phyloP scores from a whole-genome alignment of 2,113 vertebrate genomes.

The Empidonax traillii region DNA sequence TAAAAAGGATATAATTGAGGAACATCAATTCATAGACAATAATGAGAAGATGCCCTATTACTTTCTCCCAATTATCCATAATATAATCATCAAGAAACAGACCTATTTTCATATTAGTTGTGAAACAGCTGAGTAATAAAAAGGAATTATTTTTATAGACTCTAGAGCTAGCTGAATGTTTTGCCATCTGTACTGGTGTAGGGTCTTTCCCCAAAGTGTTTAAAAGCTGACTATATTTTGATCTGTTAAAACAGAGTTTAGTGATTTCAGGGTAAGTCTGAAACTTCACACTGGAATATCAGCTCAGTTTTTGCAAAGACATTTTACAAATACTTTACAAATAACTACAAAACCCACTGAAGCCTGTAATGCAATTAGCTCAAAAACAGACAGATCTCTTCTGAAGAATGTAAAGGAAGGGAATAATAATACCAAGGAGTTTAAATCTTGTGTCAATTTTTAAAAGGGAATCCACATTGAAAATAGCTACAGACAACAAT shows the following conservation, averaged over 20 bases:
- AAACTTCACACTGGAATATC: neutral
- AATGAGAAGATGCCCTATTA: constrained; percentile 51
- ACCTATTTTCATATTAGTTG: constrained; percentile 33
- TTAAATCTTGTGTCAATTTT: neutral
- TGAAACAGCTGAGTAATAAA: constrained; percentile 55
- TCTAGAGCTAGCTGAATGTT: constrained; percentile 23
- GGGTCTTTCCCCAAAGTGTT: constrained; percentile 10
- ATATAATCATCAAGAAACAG: constrained; percentile 46
- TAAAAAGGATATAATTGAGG: constrained; percentile 7
- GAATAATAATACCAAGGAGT: neutral
- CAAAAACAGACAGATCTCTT: neutral
- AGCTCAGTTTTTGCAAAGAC: neutral
- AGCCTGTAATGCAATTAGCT: neutral
- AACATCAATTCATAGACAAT: constrained; percentile 32
- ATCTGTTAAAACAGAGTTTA: neutral
- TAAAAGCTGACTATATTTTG: neutral
- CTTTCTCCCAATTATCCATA: constrained; percentile 57
- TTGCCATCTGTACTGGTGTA: constrained; percentile 15
- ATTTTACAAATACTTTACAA: neutral
- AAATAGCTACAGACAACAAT: neutral
- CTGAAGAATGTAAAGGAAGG: neutral
- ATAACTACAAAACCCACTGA: neutral
- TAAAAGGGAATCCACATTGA: neutral
- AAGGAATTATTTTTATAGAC: constrained; percentile 56
- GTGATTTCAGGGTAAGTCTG: neutral